phyloP scores from a whole-genome alignment of 37 sponge, comb jelly and placozoan species.

The Tethya wilhelma region DNA sequence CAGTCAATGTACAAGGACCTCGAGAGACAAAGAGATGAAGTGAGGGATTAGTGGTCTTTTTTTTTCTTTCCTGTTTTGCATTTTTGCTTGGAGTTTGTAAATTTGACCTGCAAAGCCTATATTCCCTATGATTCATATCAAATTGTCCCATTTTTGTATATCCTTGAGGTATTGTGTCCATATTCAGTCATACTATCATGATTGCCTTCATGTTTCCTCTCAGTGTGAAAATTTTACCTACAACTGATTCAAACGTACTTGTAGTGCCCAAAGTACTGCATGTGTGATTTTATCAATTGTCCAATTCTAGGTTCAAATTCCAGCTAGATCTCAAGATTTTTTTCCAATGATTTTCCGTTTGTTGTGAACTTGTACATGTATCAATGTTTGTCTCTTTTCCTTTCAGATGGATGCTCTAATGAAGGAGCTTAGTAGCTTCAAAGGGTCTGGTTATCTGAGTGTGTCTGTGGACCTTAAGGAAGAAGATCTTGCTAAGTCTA shows the following conservation, averaged over 20 bases:
- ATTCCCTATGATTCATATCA: not conserved
- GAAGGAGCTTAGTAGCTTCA: constrained; percentile 8
- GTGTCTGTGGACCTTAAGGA: not conserved
- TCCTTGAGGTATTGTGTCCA: no score
- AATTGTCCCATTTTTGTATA: not conserved
- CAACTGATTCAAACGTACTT: no score
- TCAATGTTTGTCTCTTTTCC: not conserved
- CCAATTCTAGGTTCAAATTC: no score
- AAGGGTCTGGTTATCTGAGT: not conserved
- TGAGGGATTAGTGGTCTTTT: not conserved
- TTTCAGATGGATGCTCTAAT: constrained; percentile 20
- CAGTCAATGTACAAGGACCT: not conserved
- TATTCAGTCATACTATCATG: no score
- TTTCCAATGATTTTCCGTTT: not conserved
- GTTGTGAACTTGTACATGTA: not conserved
- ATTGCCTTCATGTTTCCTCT: no score
- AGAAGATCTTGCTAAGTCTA: constrained; percentile 10
- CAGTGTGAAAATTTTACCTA: no score
- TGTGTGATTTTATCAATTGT: no score
- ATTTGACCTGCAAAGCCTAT: no score
- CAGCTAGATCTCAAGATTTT: no score
- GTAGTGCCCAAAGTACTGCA: no score
- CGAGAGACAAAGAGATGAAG: not conserved
- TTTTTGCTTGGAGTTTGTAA: not conserved
- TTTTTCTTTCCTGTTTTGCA: not conserved